Base-by-base conservation (phyloP, 1,140 invertebrate genomes). In the Gonioctena quinquepunctata region DNA sequence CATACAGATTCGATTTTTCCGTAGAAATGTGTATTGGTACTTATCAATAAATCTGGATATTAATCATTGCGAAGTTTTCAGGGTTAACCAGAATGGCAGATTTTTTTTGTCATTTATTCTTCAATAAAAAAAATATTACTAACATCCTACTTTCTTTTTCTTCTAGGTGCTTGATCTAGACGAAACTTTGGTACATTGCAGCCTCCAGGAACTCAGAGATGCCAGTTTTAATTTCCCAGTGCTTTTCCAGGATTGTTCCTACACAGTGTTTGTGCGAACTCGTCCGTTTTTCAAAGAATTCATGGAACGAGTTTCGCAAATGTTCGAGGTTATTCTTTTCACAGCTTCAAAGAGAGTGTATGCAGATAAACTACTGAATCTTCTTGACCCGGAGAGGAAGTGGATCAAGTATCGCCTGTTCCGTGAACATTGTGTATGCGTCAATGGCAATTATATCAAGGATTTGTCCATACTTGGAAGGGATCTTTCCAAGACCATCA, bases 391-490 rank as follows among this genome's bases (percentile, higher is more conserved):
- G 0, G 88, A 93, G 7, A 86, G 96, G 54, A 91, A 92, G 74
- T 91, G 94, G 84, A 97, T 98, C 68, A 97, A 96, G 85, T 97
- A 90, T 78, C 87, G 96, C 61, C 84, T 99, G 60, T 99, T 97
- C 85, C 88, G 96, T 68, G 96, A 99, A 82, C 96, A 98, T 79
- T 99, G 96, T 83, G 91, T 98, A 0, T 95, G 94, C 80, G 93
- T 98, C 7, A 95, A 96, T 85, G 96, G 96, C 1, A 98, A 98
- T 85, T 98, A 98, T 81, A 96, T 99, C 62, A 98, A 99, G 82
- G 97, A 99, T 86, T 85, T 98, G 23, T 93, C 92, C 1, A 97
- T 98, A 75, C 87, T 98, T 13, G 96, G 96, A 22, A 87, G 97
- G 72, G 96, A 99, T 86, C 86, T 98, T 42, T 91, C 94, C 1